These are phyloP conservation scores for Diplazon laetatorius DNA, from an alignment of 2,888 invertebrate species.

Conservation along the genomic window DNA sequence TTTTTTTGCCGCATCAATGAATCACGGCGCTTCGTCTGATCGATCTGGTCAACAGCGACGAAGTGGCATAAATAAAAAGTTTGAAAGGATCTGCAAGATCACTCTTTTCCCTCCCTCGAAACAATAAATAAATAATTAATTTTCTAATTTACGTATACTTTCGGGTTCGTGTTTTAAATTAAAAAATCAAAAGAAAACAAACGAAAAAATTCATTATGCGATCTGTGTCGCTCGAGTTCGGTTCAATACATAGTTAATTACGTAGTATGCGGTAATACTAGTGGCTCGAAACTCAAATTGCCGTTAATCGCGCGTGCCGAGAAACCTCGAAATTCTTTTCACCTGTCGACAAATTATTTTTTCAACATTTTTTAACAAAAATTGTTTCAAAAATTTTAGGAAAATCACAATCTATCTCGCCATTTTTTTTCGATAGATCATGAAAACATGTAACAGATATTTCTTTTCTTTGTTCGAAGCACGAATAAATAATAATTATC, in stretches of 20 bases:
- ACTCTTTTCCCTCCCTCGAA: background rate
- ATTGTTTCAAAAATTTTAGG: too few relatives aligned
- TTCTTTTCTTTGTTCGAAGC: too few relatives aligned
- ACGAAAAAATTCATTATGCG: too few relatives aligned
- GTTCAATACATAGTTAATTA: conserved; percentile 18
- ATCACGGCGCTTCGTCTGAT: background rate
- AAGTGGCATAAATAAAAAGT: background rate
- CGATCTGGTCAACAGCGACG: conserved; percentile 8
- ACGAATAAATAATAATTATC: too few relatives aligned
- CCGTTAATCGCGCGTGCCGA: conserved; percentile 5
- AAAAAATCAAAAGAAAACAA: too few relatives aligned
- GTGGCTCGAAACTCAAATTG: conserved; percentile 13
- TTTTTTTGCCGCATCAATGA: background rate
- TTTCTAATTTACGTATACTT: conserved; percentile 15
- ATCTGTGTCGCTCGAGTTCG: background rate
- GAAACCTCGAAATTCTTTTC: too few relatives aligned
- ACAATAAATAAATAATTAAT: conserved; percentile 28
- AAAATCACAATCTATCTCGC: too few relatives aligned
- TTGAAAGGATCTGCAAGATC: conserved; percentile 11
- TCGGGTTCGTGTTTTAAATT: background rate
- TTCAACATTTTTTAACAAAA: too few relatives aligned
- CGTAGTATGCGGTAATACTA: conserved; percentile 23
- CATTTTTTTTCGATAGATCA: too few relatives aligned
- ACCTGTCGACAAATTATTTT: too few relatives aligned
- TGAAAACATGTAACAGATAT: too few relatives aligned